Evolutionary conservation across 1,140 invertebrate species (phyloP), one percentile per base, ranked within the genome.

Genomic region (Prorops nasuta): DNA sequence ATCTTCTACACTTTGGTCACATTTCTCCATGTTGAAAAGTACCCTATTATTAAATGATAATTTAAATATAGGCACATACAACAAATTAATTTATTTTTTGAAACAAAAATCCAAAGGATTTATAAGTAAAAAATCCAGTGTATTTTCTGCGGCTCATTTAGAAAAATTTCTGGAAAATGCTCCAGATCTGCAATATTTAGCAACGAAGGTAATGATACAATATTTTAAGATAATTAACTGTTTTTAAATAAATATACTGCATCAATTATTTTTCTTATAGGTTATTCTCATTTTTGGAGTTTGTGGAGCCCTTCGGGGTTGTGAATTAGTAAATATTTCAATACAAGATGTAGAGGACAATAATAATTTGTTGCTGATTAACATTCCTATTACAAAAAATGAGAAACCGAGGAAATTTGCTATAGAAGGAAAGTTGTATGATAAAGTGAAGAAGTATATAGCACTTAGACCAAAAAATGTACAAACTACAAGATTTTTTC

Each of bases 71-170:
- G 1, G 1, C 10, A 8, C 3, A 10, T 35, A 35, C 17, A 2
- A 3, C 1, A 19, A 35, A 4, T 35, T 35, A 10, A 35, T 14
- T 14, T 6, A 6, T 9, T 35, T n/a, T 15, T 35, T 35, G 14
- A 35, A 35, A n/a, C 6, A 35, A 35, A 6, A 35, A 14, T 10
- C 9, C 6, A n/a, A 8, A 4, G 34, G 34, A 8, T 35, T 35
- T 14, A n/a, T 8, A 35, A 4, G 6, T 7, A 35, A 10, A 35
- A 35, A 35, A 43, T 38, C 15, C 44, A 35, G 41, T 45, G 40
- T 41, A 19, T 20, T 28, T 20, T 12, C 36, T 22, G 28, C 3
- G 14, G 15, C 6, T 8, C 3, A 15, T 3, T 6, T 10, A 8
- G 3, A n/a, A 4, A 3, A 10, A n/a, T 35, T 35, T 35, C 14